Evolutionary conservation across 2,113 vertebrate species (phyloP), one percentile per base, ranked within the genome.

Genomic region (Regulus satrapa): DNA sequence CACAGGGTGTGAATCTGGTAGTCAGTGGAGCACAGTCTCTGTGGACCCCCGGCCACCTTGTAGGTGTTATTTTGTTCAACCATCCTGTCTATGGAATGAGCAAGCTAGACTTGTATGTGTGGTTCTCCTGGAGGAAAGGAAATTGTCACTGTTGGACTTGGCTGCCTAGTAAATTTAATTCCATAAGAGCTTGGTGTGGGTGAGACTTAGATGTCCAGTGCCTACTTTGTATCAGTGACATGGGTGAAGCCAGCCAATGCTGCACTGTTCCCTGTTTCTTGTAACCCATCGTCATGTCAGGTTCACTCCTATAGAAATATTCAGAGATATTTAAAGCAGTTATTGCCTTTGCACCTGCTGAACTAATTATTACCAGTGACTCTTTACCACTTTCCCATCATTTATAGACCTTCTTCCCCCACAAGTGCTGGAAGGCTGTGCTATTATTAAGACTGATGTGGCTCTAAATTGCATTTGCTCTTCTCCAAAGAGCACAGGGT

Each of bases 161-260:
- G 40, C 29, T 46, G 56, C 56, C 34, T 64, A 73, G 19, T 3
- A 66, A 34, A 56, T 45, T 31, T 38, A 69, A 41, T 67, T 61
- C n/a, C 1, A 0, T 25, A 48, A 40, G 58, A 48, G 29, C 6
- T 74, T 0, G 0, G 8, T 41, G 46, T 41, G 38, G 46, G 8
- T 71, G 26, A 40, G 36, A 18, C 14, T 26, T n/a, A n/a, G 20
- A 38, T 34, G 26, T 38, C 18, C 56, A 29, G 9, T 26, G 52
- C 16, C 43, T 18, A 7, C 32, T 72, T 38, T 63, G 18, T 17
- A 5, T 28, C 18, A 23, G 75, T 18, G 58, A 18, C 2, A 8
- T 2, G 23, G 25, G 18, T 40, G 55, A 77, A 43, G 38, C 56
- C 12, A 15, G 8, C 7, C 11, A 15, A 19, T 38, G 12, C 4